Conservation (phyloP, 2,113 vertebrate species). For the Sphaerodactylus townsendi region DNA sequence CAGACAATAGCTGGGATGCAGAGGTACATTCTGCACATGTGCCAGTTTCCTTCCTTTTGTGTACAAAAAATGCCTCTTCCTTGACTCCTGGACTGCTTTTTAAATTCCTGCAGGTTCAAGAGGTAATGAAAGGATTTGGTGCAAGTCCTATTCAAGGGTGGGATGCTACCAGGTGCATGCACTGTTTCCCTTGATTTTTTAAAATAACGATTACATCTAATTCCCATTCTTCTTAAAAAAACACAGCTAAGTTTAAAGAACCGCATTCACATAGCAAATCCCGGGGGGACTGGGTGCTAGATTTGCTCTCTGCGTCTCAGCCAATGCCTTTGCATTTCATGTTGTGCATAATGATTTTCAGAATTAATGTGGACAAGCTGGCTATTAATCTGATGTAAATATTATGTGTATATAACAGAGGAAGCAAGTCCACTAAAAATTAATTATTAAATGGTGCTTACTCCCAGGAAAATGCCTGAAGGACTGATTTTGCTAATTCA, state of each 20-base stretch:
- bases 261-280: background rate
- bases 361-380: conserved; percentile 11
- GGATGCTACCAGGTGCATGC: background rate
- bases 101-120: background rate
- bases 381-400: background rate
- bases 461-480: too few relatives aligned
- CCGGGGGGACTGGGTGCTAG: too few relatives aligned
- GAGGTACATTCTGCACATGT: background rate
- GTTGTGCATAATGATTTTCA: conserved; percentile 8
- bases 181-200: background rate
- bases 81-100: background rate
- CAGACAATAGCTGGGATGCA: background rate
- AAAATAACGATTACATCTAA: background rate
- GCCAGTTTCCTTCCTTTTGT: background rate
- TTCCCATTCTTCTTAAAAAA: background rate
- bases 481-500: background rate
- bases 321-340: conserved; percentile 6
- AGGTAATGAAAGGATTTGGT: background rate
- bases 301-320: background rate
- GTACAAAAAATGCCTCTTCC: too few relatives aligned
- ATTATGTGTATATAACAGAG: too few relatives aligned
- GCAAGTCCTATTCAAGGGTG: background rate
- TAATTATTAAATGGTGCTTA: too few relatives aligned
- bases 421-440: too few relatives aligned
- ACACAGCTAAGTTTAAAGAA: background rate